phyloP scores from a whole-genome alignment of 1,140 invertebrate genomes.

The Cephus cinctus region DNA sequence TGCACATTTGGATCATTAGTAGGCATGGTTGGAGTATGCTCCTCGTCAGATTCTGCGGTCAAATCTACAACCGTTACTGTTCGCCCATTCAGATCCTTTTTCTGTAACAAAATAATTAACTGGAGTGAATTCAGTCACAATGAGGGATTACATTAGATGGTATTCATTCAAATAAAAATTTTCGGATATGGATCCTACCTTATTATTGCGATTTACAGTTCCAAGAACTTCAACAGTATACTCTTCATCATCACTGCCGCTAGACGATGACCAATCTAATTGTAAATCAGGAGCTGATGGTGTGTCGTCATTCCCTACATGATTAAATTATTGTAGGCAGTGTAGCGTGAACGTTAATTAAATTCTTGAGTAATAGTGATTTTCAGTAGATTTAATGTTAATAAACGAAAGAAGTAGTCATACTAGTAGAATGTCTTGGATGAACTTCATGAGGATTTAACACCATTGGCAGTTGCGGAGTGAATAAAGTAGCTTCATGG shows the following conservation, averaged over 20 bases:
- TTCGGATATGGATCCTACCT: no score
- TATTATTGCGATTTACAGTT: constrained; percentile 44
- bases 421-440: constrained; percentile 33
- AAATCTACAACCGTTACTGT: constrained; percentile 65
- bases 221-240: constrained; percentile 60
- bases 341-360: constrained; percentile 14
- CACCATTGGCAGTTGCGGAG: constrained; percentile 23
- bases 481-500: constrained; percentile 12
- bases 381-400: constrained; percentile 4
- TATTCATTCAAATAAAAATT: no score
- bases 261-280: constrained; percentile 73
- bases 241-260: constrained; percentile 61
- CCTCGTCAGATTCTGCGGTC: constrained; percentile 67
- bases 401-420: constrained; percentile 8
- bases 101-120: no score
- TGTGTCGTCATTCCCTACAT: constrained; percentile 51
- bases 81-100: constrained; percentile 24
- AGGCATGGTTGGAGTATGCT: constrained; percentile 35
- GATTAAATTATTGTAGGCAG: background rate
- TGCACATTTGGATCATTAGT: constrained; percentile 23
- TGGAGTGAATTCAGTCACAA: no score
- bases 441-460: constrained; percentile 28
- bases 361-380: constrained; percentile 12
- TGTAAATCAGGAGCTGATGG: constrained; percentile 76
- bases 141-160: no score